Base-by-base conservation (phyloP, 2,113 vertebrate species). In the Anas platyrhynchos region DNA sequence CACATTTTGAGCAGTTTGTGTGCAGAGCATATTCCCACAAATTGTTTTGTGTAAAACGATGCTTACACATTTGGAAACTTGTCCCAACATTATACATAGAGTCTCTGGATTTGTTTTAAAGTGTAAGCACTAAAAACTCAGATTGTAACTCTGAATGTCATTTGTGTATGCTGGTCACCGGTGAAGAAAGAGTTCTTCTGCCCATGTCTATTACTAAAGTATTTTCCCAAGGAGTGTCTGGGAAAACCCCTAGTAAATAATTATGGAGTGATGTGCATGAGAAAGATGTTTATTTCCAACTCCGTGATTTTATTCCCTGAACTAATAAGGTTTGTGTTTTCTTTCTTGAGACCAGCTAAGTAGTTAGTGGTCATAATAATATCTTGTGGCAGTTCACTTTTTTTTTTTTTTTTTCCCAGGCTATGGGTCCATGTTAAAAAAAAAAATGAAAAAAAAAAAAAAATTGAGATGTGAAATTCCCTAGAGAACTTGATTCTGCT, bases 171-270 rank as follows among this genome's bases (percentile, higher is more conserved):
- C n/a, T 78, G 29, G 26, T 84, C 6, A 6, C 10, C 62, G 31
- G 21, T 73, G 63, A 79, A 87, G 43, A 83, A 83, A 58, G 38
- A 67, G 34, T 91, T 85, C 17, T 76, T 79, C 62, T 82, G 62
- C 44, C 74, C 5, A 1, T 81, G n/a, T 80, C 69, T 73, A n/a
- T 46, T 56, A 81, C n/a, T 82, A 56, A 91, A 89, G 44, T 65
- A 76, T n/a, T 76, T 94, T 94, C 59, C 71, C 38, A 44, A 86
- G 77, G 25, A 87, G 14, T 2, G 1, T 58, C 46, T 95, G 87
- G 74, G 66, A 96, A 95, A 76, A 23, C 17, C 41, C 89, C 66
- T 71, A 89, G 26, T 89, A 78, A 82, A 84, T 85, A 81, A 89
- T 74, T 84, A 36, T 20, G 32, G 48, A 91, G 73, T 87, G 86